Percentiles rank a stretch among this genome's conserved stretches.
These are phyloP conservation scores for Gulo gulo DNA, from an alignment of 2,113 vertebrate genomes.

Conservation along the genomic window DNA sequence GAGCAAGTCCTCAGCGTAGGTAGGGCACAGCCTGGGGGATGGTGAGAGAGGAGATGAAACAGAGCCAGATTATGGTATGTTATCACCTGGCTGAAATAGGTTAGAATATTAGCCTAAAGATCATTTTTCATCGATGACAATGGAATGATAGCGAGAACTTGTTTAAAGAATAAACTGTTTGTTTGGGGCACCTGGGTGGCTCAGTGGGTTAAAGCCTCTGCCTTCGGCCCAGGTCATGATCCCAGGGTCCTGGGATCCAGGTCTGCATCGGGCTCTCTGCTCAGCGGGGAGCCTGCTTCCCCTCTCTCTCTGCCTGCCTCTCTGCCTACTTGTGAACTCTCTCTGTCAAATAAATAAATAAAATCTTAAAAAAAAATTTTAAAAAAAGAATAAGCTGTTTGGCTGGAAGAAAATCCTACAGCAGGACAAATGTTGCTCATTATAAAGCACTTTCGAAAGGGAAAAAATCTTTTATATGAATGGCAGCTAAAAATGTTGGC, in stretches of 20 bases:
- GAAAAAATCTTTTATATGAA: background rate
- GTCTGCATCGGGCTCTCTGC: too few relatives aligned
- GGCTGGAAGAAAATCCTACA: background rate
- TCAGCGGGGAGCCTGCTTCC: too few relatives aligned
- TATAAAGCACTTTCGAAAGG: slow-evolving; percentile 25
- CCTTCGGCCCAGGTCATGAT: too few relatives aligned
- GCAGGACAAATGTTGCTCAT: background rate
- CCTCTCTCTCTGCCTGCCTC: too few relatives aligned
- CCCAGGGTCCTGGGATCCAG: too few relatives aligned
- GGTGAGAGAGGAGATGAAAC: background rate
- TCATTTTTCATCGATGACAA: background rate
- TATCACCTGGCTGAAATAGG: background rate
- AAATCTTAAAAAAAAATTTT: too few relatives aligned
- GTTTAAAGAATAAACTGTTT: slow-evolving; percentile 9
- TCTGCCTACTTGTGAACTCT: too few relatives aligned
- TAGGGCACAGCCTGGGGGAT: background rate
- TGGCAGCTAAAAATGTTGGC: background rate
- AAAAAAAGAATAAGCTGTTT: background rate
- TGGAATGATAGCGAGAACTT: background rate
- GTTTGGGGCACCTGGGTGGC: too few relatives aligned
- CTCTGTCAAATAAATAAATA: too few relatives aligned
- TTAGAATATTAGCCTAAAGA: background rate
- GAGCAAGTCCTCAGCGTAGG: background rate
- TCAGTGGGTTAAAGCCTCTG: too few relatives aligned
- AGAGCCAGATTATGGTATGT: background rate